phyloP scores from a whole-genome alignment of 2,113 vertebrate species.

The Coracopsis vasa region DNA sequence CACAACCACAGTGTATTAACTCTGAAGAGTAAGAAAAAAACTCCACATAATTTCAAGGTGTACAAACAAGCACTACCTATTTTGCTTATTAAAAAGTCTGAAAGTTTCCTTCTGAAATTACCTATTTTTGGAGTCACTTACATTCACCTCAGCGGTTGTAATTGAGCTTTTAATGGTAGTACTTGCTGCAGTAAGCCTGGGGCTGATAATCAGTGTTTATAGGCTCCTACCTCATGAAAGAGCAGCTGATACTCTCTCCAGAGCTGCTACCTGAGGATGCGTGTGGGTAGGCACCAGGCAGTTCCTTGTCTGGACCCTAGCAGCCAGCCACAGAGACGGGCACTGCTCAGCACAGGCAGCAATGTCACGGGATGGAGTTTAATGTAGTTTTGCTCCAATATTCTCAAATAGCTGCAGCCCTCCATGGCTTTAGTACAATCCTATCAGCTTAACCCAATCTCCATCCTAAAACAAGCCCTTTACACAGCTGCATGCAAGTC shows the following conservation, averaged over 20 bases:
- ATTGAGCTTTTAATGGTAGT: neutral
- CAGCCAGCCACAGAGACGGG: neutral
- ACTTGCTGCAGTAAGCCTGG: neutral
- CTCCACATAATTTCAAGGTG: neutral
- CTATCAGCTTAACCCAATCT: neutral
- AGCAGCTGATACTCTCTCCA: neutral
- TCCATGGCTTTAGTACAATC: neutral
- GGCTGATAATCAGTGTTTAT: neutral
- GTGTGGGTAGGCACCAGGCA: neutral
- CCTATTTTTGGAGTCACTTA: neutral
- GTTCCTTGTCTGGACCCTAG: neutral
- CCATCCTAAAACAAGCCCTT: neutral
- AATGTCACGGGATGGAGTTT: rapidly evolving
- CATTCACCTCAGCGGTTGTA: neutral
- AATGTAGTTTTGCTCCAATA: neutral
- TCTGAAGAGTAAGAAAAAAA: neutral
- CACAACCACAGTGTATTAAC: neutral
- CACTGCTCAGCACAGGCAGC: neutral
- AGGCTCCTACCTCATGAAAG: neutral
- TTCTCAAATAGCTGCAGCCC: neutral
- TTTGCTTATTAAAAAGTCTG: neutral
- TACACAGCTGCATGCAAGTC: rapidly evolving
- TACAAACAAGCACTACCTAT: neutral
- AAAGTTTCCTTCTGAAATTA: neutral
- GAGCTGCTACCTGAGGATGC: rapidly evolving